Evolutionary conservation across 2,113 vertebrate species (phyloP), one percentile per base, ranked within the genome.

Genomic region (Elephantulus edwardii): DNA sequence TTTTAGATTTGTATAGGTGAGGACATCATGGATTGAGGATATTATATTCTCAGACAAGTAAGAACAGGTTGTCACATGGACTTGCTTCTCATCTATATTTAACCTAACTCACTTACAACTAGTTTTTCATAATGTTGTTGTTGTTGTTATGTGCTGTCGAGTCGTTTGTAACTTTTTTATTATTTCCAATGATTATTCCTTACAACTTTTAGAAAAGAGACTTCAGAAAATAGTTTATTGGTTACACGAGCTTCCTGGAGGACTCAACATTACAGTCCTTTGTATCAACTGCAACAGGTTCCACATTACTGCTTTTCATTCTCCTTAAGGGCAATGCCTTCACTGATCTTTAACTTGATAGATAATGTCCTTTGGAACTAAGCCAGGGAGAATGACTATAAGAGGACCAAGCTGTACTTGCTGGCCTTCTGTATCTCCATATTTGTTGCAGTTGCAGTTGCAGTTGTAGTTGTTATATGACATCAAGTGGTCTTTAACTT

Each of bases 71-170:
- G 24, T 88, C 26, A 7, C 17, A 20, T 38, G 50, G 56, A n/a
- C 20, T 52, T 26, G 84, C 5, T 74, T 12, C 28, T 19, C 26
- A 16, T 20, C 16, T 81, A 40, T 14, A 48, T 78, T 87, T 75
- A 71, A 46, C 44, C 6, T 92, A 76, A 75, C 88, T 30, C 33
- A 5, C 38, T 46, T 66, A 72, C 24, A 88, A 4, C 8, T 83
- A 20, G 60, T 28, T 95, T 86, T 10, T 48, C 16, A 40, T 81
- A 72, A 83, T 68, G 83, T n/a, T n/a, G n/a, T n/a, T n/a, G n/a
- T n/a, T n/a, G n/a, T n/a, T n/a, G n/a, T n/a, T n/a, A n/a, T n/a
- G n/a, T n/a, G n/a, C n/a, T n/a, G n/a, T n/a, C n/a, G n/a, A n/a
- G n/a, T n/a, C n/a, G 72, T 8, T 0, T 62, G 17, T 4, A 13